Evolutionary conservation across 1,140 invertebrate species (phyloP), one percentile per base, ranked within the genome.

Genomic region (Geopemphigus sp.): DNA sequence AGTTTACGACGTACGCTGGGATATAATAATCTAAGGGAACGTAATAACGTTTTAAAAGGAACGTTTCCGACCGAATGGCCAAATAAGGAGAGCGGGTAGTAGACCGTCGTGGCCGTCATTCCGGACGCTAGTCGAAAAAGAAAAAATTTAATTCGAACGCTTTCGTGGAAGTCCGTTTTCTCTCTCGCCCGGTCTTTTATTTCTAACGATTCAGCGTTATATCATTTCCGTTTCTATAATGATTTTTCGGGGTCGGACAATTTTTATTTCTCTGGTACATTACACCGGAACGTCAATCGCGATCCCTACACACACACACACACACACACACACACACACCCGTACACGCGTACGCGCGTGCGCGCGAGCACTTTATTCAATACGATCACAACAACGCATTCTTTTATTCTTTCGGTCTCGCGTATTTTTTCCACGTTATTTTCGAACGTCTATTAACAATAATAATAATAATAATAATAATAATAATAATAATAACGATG

Each of bases 401-500:
- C 50, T 72, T 39, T 39, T 39, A 39, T 39, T 39, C 32, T 8
- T 39, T 72, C 22, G 24, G 19, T 29, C 26, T 54, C 19, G 47
- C 24, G 17, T 72, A 29, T 70, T 29, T 50, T 53, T 70, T 24
- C 47, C 14, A 15, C 22, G 24, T 24, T 14, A 54, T 54, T 29
- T 72, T 29, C 5, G 68, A 39, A 54, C 50, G 26, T 29, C 50
- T 32, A 29, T 53, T 54, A 22, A 45, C 54, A 61, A 61, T 29
- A 61, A 59, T 29, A 61, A 61, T 19, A 57, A 57, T 22, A 45
- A 47, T 24, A 68, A 68, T 50, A 68, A 53, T n/a, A n/a, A n/a
- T n/a, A n/a, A n/a, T n/a, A n/a, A n/a, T n/a, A n/a, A n/a, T n/a
- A n/a, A n/a, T n/a, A n/a, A n/a, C n/a, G n/a, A n/a, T n/a, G n/a